These are phyloP conservation scores for Halocaridina rubra DNA, from an alignment of 2,888 invertebrate species.

Conservation along the genomic window DNA sequence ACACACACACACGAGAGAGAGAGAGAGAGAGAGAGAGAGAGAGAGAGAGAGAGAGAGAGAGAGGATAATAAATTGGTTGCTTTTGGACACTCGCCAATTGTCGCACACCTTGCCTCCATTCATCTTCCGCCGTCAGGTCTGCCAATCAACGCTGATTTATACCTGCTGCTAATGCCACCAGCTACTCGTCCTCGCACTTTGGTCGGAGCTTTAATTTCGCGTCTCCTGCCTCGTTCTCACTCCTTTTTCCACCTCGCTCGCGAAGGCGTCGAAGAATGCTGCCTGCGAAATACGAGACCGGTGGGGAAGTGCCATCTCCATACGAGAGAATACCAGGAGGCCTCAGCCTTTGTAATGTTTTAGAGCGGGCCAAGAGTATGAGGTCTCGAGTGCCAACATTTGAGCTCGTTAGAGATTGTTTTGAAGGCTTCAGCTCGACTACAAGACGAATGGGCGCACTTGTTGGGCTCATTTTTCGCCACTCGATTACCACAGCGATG, in stretches of 20 bases:
- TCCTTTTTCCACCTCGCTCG: neutral
- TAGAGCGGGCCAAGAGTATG: neutral
- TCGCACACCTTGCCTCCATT: conserved; percentile 48
- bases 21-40: conserved; percentile 3
- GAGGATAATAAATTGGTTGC: neutral
- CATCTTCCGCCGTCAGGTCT: conserved; percentile 44
- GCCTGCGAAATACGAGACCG: neutral
- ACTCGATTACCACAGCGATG: conserved; percentile 34
- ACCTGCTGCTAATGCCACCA: conserved; percentile 51
- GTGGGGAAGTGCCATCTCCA: neutral
- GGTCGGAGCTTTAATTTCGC: conserved; percentile 34
- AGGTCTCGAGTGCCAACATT: neutral
- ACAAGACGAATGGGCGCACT: conserved; percentile 48
- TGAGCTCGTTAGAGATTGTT: conserved; percentile 38
- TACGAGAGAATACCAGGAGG: neutral
- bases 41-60: conserved; percentile 11
- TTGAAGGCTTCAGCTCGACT: conserved; percentile 43
- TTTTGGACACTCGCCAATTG: conserved; percentile 51
- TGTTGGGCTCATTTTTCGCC: conserved; percentile 49
- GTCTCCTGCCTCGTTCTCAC: neutral
- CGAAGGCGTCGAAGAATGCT: neutral
- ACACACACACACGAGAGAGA: neutral
- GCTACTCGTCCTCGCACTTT: conserved; percentile 30
- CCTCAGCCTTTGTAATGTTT: neutral
- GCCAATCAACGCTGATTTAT: conserved; percentile 50